Evolutionary conservation across 2,888 invertebrate species (phyloP), one percentile per base, ranked within the genome.

Genomic region (Epirrita christyi): DNA sequence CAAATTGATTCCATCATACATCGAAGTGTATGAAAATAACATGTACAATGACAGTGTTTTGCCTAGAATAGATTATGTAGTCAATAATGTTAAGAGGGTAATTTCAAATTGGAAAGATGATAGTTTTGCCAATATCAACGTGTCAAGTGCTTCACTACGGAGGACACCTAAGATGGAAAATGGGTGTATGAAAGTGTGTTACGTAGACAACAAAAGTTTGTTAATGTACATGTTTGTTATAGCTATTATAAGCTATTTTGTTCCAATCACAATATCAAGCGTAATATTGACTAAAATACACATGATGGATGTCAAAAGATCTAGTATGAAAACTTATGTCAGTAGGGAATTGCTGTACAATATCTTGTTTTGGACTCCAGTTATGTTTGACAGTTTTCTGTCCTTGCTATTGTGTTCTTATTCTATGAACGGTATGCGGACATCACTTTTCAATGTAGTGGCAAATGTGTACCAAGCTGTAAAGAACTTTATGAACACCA

Each of bases 391-490:
- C 59, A 86, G 86, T 32, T 84, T 89, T 68, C 55, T 92, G 6
- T 87, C 91, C 0, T 64, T 90, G 9, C 71, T 88, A 44, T 59
- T 88, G 37, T 92, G 92, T 73, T 81, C 88, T 0, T 88, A 86
- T 58, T 70, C 82, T 1, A 86, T 81, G 76, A 78, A 84, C 55
- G 80, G 84, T 1, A 76, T 76, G 61, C 78, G 83, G 55, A 83
- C 86, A 21, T 85, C 88, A 0, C 66, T 91, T 53, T 83, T 92
- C 13, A 87, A 85, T 70, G 73, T 86, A 0, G 73, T 88, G n/a
- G 91, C 92, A 0, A 92, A 92, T 75, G 72, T 91, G 5, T 92
- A 91, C 68, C 90, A 92, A 63, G 83, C 81, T 27, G 70, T 88
- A 0, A 91, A 89, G 63, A 87, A 86, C 66, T 85, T 88, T 65